Conservation (phyloP, 2,113 vertebrate genomes). For the Falco punctatus region DNA sequence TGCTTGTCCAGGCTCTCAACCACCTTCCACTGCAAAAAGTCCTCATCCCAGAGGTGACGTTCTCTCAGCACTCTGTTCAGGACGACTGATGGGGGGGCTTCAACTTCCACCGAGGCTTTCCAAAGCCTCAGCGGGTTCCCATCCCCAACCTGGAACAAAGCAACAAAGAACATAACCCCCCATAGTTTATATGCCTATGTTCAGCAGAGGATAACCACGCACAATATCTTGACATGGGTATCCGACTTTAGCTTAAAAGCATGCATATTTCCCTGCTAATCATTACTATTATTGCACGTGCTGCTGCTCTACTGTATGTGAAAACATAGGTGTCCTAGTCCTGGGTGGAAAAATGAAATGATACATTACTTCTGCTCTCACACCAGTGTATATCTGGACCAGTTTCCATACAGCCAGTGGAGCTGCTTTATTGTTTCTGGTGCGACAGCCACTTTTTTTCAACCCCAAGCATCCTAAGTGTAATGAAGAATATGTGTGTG, state of each 20-base stretch:
- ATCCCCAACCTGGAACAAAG: slow-evolving; percentile 85
- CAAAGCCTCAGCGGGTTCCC: slow-evolving; percentile 90
- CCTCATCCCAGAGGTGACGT: slow-evolving; percentile 96
- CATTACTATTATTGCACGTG: not conserved
- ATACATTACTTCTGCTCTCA: not conserved
- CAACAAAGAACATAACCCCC: not conserved
- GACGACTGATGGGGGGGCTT: slow-evolving; percentile 92
- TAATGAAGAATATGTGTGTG: not conserved
- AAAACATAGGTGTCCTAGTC: not conserved
- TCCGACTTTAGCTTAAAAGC: not conserved
- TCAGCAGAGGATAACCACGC: not conserved
- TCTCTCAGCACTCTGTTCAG: slow-evolving; percentile 93
- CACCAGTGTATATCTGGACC: not conserved
- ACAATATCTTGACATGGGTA: not conserved
- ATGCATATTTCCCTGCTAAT: not conserved
- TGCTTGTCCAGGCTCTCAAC: slow-evolving; percentile 90
- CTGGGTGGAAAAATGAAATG: not conserved
- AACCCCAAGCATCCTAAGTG: not conserved
- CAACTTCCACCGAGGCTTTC: slow-evolving; percentile 92
- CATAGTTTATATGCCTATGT: not conserved
- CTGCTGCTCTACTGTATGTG: not conserved
- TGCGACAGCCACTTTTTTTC: not conserved
- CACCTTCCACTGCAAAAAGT: slow-evolving; percentile 96
- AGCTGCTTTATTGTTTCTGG: not conserved
- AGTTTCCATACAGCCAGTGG: not conserved